phyloP scores from a whole-genome alignment of 2,797 vertebrate genomes.

The Margarornis squamiger region DNA sequence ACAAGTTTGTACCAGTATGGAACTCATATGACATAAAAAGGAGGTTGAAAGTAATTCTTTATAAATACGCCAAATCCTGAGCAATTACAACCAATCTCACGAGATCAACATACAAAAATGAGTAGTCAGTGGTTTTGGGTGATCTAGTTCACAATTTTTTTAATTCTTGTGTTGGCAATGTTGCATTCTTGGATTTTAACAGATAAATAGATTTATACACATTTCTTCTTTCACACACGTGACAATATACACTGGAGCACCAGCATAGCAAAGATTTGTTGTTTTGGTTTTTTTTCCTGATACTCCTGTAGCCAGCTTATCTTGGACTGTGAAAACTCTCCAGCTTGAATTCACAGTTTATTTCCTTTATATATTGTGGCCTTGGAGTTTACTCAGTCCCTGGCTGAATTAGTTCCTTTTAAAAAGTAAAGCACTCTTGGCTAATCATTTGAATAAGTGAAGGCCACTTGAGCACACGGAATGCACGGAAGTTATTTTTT shows the following conservation, averaged over 20 bases:
- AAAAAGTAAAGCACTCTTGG: neutral
- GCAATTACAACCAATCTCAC: neutral
- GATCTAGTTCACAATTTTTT: neutral
- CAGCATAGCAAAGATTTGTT: fast-evolving
- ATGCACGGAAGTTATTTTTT: neutral
- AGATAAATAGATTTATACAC: neutral
- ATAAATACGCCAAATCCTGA: fast-evolving
- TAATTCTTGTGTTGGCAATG: neutral
- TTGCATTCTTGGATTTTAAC: neutral
- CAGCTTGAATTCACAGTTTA: neutral
- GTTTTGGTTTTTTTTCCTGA: neutral
- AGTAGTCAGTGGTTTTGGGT: neutral
- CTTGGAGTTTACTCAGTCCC: neutral
- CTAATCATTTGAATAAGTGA: neutral
- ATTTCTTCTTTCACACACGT: neutral
- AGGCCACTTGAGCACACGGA: neutral
- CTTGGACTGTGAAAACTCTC: neutral
- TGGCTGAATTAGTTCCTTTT: neutral
- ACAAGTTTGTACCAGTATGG: neutral
- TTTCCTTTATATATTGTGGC: neutral
- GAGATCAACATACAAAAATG: neutral
- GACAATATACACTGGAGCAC: neutral
- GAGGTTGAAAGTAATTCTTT: neutral
- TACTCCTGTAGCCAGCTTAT: neutral
- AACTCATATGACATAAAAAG: neutral